phyloP scores from a whole-genome alignment of 2,113 vertebrate genomes.

The Cebus imitator region DNA sequence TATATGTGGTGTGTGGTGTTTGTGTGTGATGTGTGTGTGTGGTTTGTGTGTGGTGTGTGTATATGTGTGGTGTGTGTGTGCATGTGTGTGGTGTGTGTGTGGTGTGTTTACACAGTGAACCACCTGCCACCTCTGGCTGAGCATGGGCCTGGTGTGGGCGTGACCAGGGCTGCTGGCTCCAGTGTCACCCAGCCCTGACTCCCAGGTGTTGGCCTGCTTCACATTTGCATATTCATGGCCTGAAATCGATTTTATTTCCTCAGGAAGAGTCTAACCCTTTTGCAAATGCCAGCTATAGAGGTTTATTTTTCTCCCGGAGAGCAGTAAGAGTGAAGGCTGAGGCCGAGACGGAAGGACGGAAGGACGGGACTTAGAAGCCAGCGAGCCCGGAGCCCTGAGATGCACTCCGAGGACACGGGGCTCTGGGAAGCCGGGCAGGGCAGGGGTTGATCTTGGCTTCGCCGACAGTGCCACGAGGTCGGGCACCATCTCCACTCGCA shows the following conservation, averaged over 20 bases:
- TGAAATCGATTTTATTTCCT: neutral
- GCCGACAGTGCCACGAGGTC: fast-evolving
- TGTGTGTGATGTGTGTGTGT: neutral
- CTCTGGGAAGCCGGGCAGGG: fast-evolving
- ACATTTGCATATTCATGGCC: neutral
- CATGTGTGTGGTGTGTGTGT: neutral
- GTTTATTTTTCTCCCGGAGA: neutral
- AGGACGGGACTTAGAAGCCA: no score
- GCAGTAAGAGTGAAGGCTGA: neutral
- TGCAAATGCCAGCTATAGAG: neutral
- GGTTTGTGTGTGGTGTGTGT: neutral
- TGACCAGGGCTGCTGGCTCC: fast-evolving
- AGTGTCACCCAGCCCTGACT: neutral
- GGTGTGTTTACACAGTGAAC: neutral
- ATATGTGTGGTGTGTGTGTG: neutral
- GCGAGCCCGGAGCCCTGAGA: no score
- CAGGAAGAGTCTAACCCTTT: neutral
- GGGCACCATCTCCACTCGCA: fast-evolving
- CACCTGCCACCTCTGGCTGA: no score
- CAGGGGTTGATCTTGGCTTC: neutral
- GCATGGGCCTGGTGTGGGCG: fast-evolving
- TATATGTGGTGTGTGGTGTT: no score
- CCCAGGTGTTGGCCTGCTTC: no score
- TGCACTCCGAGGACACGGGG: fast-evolving
- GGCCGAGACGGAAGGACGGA: neutral